Base-by-base conservation (phyloP, 2,888 invertebrate genomes). In the Napeogenes inachia region DNA sequence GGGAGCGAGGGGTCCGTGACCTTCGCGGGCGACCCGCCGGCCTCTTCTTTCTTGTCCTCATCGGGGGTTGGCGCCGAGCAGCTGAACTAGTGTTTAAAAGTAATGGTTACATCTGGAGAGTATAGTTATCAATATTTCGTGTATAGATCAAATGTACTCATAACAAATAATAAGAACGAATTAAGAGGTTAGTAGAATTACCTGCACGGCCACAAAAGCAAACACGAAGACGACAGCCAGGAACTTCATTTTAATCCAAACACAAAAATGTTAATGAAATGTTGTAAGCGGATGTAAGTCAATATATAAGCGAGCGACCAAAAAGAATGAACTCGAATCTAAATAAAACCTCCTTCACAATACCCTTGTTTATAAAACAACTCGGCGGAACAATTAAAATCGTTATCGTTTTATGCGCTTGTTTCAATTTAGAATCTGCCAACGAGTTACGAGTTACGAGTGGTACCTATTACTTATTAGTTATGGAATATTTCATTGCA, bases 201-300 rank as follows among this genome's bases (percentile, higher is more conserved):
- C 88, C 87, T 88, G 85, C 38, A 87, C 70, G 65, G 86, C 85
- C 70, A 85, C 76, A 60, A 84, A 80, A 57, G 85, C 85, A 70
- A 85, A 79, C 57, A 87, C 64, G 57, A 81, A 83, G 38, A 86
- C 68, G 35, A 76, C 68, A 47, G 81, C 68, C 46, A 86, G 65
- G 56, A 79, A 69, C 79, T 85, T 87, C 87, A 87, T 87, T 58
- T 72, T 83, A 67, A 60, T 55, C 59, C 21, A 12, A 56, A 45
- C 30, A 56, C 56, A 46, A 45, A 54, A 33, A n/a, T 53, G 13
- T 30, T 12, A 61, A 64, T 64, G 33, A 42, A 33, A 50, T 42
- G 38, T 42, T 46, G 13, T n/a, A 10, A 12, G 8, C 58, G 50
- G 57, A 58, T 35, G 62, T 61, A 61, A 68, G 70, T 67, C 70